A percentile compares a stretch with the other conserved stretches of the same genome.
phyloP scores from a whole-genome alignment of 2,797 vertebrate species.

The Chelidonichthys spinosus region DNA sequence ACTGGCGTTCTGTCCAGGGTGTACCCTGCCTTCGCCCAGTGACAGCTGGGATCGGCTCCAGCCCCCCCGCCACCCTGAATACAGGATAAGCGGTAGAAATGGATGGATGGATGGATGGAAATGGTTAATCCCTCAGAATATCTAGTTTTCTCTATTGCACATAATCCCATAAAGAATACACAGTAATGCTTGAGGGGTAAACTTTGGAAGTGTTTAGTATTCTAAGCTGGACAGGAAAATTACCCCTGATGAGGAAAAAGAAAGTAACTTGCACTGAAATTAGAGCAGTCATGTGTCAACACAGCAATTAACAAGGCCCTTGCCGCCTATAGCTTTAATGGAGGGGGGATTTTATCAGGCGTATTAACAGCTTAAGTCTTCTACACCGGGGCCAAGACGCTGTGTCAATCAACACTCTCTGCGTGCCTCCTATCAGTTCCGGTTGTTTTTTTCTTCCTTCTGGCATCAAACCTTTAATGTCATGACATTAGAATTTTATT shows the following conservation, averaged over 20 bases:
- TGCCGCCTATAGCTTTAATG: constrained; percentile 76
- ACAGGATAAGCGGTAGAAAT: no score
- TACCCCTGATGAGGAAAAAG: constrained; percentile 61
- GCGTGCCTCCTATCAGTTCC: constrained; percentile 13
- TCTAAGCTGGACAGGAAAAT: constrained; percentile 62
- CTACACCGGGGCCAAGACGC: constrained; percentile 54
- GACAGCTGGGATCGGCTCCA: no score
- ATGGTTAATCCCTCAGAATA: not conserved
- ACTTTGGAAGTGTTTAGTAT: constrained; percentile 62
- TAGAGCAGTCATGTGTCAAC: constrained; percentile 77
- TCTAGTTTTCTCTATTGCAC: constrained; percentile 14
- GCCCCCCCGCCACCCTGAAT: no score
- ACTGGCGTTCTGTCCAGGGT: no score
- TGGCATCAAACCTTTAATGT: constrained; percentile 39
- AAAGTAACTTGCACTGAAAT: constrained; percentile 77
- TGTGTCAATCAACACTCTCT: constrained; percentile 67
- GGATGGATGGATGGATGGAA: no score
- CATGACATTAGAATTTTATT: constrained; percentile 32
- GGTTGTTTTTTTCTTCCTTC: constrained; percentile 14
- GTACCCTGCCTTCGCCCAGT: no score
- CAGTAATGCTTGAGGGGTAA: constrained; percentile 17
- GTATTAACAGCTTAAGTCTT: constrained; percentile 80
- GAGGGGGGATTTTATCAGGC: constrained; percentile 82
- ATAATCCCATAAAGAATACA: constrained; percentile 5
- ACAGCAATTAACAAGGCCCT: constrained; percentile 80